Percentiles rank a stretch among this genome's conserved stretches.
phyloP scores from a whole-genome alignment of 1,140 invertebrate species.

The Bombus sibiricus region DNA sequence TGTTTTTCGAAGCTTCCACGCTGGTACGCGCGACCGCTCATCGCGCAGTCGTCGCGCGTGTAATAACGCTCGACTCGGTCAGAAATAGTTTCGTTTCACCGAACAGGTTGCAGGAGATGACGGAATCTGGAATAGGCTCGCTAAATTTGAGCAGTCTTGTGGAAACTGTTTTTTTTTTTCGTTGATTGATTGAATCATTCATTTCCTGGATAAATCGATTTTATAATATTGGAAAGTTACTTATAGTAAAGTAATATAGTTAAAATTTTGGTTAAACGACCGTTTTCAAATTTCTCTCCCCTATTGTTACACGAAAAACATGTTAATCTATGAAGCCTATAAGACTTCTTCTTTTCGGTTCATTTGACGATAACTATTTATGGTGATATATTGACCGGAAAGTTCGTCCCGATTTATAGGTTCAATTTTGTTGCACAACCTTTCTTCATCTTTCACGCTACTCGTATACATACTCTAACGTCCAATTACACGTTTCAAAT shows the following conservation, averaged over 20 bases:
- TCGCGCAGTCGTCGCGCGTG: conserved; percentile 13
- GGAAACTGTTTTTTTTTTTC: neutral
- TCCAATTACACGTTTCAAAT: neutral
- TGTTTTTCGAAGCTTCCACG: conserved; percentile 19
- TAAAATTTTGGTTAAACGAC: neutral
- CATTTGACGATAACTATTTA: too few relatives aligned
- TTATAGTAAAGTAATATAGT: too few relatives aligned
- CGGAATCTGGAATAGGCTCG: neutral
- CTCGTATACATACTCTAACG: too few relatives aligned
- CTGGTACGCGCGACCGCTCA: neutral
- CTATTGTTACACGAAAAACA: too few relatives aligned
- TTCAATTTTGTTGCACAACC: too few relatives aligned
- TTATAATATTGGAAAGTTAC: too few relatives aligned
- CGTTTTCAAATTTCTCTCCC: neutral
- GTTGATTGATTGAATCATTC: neutral
- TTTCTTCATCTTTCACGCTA: too few relatives aligned
- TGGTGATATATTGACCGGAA: too few relatives aligned
- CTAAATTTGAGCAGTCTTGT: neutral
- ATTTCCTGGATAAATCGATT: neutral
- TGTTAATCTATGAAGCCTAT: neutral
- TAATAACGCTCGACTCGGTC: conserved; percentile 14
- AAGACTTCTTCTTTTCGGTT: neutral
- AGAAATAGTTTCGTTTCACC: conserved; percentile 3
- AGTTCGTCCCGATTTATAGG: too few relatives aligned
- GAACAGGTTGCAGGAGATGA: neutral